These are phyloP conservation scores for Sarcophilus harrisii DNA, from an alignment of 2,797 vertebrate species.

Conservation along the genomic window DNA sequence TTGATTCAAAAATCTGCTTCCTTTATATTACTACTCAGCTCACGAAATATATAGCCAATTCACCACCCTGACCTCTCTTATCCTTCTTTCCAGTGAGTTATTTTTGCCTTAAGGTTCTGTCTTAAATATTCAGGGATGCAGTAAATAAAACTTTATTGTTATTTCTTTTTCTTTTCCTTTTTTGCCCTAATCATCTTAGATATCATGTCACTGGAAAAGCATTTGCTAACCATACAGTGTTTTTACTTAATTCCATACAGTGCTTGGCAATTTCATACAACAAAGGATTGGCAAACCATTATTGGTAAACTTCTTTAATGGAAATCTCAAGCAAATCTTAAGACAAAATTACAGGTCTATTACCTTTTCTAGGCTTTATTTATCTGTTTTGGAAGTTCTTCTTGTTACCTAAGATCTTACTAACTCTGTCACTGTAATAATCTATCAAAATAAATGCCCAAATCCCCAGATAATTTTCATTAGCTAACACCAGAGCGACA, in stretches of 20 bases:
- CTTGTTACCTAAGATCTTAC: background rate
- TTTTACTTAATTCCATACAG: background rate
- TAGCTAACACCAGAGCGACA: background rate
- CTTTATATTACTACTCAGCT: background rate
- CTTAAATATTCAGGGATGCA: accelerated
- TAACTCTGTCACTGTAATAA: background rate
- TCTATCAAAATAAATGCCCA: background rate
- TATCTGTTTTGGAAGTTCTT: background rate
- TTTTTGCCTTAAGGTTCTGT: background rate
- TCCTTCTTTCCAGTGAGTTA: background rate
- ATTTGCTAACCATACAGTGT: background rate
- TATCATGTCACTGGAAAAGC: background rate
- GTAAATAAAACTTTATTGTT: background rate
- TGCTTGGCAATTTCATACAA: background rate
- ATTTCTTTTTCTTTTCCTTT: background rate
- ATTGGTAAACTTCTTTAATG: background rate
- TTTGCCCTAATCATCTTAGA: accelerated
- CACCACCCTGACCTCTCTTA: background rate
- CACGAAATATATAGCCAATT: too few relatives aligned
- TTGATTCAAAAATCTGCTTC: background rate
- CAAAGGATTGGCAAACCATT: background rate
- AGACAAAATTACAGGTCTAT: background rate
- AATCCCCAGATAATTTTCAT: background rate
- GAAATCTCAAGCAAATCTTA: background rate
- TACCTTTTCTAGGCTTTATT: background rate